These are phyloP conservation scores for Nomada lathburiana DNA, from an alignment of 2,888 invertebrate genomes.

Conservation along the genomic window DNA sequence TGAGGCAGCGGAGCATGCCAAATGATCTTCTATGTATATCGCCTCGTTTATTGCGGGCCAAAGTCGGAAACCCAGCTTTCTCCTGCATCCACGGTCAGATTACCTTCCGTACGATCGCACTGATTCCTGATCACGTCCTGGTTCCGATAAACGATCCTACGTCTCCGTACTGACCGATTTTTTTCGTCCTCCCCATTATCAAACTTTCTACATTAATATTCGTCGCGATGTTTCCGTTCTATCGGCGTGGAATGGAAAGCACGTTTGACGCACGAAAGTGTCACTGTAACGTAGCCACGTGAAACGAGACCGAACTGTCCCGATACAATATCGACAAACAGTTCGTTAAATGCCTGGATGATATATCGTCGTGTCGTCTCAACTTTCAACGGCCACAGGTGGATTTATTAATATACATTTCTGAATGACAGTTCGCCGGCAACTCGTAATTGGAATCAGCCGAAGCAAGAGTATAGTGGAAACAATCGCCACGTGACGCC, in stretches of 20 bases:
- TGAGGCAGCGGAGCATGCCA: conserved; percentile 64
- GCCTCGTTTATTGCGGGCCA: conserved; percentile 66
- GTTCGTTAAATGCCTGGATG: no score
- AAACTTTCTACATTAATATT: conserved; percentile 47
- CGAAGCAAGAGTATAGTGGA: no score
- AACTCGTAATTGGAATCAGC: no score
- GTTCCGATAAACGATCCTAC: conserved; percentile 56
- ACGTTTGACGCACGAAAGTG: background rate
- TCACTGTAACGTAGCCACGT: background rate
- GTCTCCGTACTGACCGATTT: conserved; percentile 64
- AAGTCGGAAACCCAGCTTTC: conserved; percentile 70
- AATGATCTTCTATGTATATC: conserved; percentile 66
- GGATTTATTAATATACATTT: no score
- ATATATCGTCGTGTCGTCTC: no score
- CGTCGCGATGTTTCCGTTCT: conserved; percentile 7
- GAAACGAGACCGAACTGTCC: background rate
- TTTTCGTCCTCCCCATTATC: conserved; percentile 2
- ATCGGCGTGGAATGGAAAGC: background rate
- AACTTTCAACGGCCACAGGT: no score
- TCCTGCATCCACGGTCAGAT: conserved; percentile 64
- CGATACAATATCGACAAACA: background rate
- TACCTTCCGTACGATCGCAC: conserved; percentile 58
- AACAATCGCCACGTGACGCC: no score
- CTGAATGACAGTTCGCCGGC: no score
- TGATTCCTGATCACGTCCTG: conserved; percentile 68